Evolutionary conservation across 2,113 vertebrate species (phyloP), one percentile per base, ranked within the genome.

Genomic region (Pampusana beccarii): DNA sequence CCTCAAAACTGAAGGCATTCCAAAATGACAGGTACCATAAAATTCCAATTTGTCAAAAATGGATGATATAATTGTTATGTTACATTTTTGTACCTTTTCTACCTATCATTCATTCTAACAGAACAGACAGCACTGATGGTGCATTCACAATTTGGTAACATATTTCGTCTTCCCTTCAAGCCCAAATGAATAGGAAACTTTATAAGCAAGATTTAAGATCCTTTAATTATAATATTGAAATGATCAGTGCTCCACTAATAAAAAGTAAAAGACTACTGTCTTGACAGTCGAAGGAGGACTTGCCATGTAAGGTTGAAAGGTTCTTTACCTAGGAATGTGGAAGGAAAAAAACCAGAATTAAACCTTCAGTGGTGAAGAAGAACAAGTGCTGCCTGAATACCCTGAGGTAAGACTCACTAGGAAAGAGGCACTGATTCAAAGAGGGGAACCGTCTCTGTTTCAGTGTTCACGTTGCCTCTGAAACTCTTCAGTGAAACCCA

Each of bases 31-130:
- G 64, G 20, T 79, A 70, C 21, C 6, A 88, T 94, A 91, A 93
- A 94, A 54, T 51, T 65, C 81, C 42, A 75, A 73, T 97, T 96
- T 85, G 83, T 93, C 6, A 60, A 75, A 97, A 96, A 48, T 2
- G 33, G 90, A 82, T 96, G 46, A n/a, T 66, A 87, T 48, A 53
- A 65, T 62, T 92, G 94, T 95, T 60, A 83, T 26, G 54, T 33
- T 60, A 51, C 83, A 81, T 24, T 89, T 93, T 64, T 64, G 78
- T 40, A 78, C 72, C 33, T 95, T 93, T 83, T 87, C 71, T 90
- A 48, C n/a, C 72, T 93, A 25, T 74, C 84, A 92, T 98, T 96
- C 77, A 79, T 95, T 96, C 61, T 93, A 91, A 92, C 31, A 94
- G 88, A 92, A 83, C 33, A 91, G 25, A 44, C 71, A 93, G 57